Evolutionary conservation across 2,113 vertebrate species (phyloP).

Genomic region (Pseudolaguvia tuberculata): DNA sequence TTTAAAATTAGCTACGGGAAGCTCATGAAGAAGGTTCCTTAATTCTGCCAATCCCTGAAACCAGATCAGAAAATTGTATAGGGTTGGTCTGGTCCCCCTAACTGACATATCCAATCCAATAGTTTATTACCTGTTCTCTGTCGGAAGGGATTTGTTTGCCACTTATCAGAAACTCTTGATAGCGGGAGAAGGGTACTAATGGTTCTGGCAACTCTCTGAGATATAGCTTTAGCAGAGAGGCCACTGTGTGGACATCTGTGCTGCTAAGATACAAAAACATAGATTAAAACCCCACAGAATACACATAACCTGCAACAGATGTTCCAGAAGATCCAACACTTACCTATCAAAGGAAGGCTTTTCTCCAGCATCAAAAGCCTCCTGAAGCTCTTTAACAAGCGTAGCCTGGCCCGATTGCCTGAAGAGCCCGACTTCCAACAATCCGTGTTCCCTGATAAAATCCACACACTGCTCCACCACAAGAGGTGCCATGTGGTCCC

Average conservation of each 20-base stretch:
- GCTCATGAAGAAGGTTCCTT: slow-evolving; percentile 64
- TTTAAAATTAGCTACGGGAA: slow-evolving; percentile 73
- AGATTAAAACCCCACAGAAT: background rate
- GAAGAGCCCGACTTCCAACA: slow-evolving; percentile 72
- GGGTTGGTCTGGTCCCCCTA: no score
- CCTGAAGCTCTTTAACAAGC: slow-evolving; percentile 70
- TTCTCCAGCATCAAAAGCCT: slow-evolving; percentile 72
- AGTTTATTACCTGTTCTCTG: slow-evolving; percentile 55
- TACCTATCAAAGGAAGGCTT: slow-evolving; percentile 72
- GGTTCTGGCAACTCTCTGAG: slow-evolving; percentile 74
- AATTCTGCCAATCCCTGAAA: slow-evolving; percentile 63
- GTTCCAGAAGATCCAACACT: background rate
- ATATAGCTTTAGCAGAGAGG: slow-evolving; percentile 74
- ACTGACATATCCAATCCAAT: background rate
- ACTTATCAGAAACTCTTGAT: slow-evolving; percentile 69
- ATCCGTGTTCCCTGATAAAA: slow-evolving; percentile 67
- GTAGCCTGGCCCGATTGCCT: slow-evolving; percentile 70
- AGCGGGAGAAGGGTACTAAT: slow-evolving; percentile 66
- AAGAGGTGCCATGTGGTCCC: slow-evolving; percentile 66
- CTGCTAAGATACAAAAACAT: slow-evolving; percentile 54
- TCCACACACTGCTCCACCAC: slow-evolving; percentile 74
- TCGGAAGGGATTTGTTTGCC: slow-evolving; percentile 57
- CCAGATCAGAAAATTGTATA: slow-evolving; percentile 1
- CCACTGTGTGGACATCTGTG: slow-evolving; percentile 75
- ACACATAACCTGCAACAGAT: background rate